Evolutionary conservation across 2,888 invertebrate species (phyloP).

Genomic region (Petrophora chlorosata): DNA sequence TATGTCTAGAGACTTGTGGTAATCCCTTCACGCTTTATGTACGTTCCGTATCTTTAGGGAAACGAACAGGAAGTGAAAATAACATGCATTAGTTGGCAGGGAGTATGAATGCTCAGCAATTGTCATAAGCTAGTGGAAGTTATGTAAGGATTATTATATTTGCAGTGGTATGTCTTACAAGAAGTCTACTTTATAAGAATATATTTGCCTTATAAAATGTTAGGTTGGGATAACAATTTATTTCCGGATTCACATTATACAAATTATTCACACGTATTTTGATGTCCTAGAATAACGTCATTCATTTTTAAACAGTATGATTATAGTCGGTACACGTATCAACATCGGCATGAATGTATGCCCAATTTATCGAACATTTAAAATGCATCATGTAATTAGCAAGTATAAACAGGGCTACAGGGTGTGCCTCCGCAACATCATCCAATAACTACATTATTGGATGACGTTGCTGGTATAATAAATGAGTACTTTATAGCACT

Average conservation of each 20-base stretch:
- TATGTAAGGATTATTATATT: conserved; percentile 16
- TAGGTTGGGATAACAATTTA: too few species aligned
- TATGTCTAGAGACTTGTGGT: conserved; percentile 49
- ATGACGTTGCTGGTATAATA: not conserved
- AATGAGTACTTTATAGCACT: conserved; percentile 12
- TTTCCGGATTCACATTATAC: too few species aligned
- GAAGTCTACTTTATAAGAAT: not conserved
- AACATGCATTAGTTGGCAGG: conserved; percentile 15
- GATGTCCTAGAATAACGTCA: not conserved
- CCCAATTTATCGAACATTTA: conserved; percentile 23
- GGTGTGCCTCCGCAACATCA: not conserved
- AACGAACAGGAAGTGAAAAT: conserved; percentile 25
- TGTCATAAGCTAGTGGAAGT: conserved; percentile 13
- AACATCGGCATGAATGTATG: conserved; percentile 24
- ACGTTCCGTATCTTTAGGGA: conserved; percentile 50
- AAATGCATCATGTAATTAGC: conserved; percentile 43
- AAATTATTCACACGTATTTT: too few species aligned
- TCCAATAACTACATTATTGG: conserved; percentile 4
- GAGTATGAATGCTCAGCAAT: conserved; percentile 9
- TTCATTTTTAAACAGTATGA: not conserved
- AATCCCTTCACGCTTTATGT: conserved; percentile 41
- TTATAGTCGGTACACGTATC: conserved; percentile 31
- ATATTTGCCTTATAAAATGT: not conserved
- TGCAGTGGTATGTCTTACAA: not conserved
- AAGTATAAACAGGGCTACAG: conserved; percentile 41